Conservation (phyloP, 2,888 invertebrate species). For the Antheraea yamamai region DNA sequence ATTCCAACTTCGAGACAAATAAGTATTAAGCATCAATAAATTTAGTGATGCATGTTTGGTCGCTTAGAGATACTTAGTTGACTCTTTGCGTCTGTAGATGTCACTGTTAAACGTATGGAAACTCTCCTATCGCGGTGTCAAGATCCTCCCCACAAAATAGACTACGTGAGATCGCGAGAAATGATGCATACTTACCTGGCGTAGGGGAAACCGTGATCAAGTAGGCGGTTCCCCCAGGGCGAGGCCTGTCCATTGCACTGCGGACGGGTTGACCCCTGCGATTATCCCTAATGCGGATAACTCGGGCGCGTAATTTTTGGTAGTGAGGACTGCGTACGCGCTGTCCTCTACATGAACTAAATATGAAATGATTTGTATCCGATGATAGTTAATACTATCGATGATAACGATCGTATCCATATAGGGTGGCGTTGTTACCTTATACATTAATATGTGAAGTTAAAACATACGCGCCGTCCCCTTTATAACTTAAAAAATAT, state of each 20-base stretch:
- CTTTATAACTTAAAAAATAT: too few relatives aligned
- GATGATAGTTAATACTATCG: too few relatives aligned
- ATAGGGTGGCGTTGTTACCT: too few relatives aligned
- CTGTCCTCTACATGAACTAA: background rate
- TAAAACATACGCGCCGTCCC: too few relatives aligned
- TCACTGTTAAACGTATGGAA: background rate
- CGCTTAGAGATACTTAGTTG: too few relatives aligned
- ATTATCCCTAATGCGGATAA: background rate
- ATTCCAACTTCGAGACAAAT: too few relatives aligned
- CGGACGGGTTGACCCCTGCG: constrained; percentile 43
- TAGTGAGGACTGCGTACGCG: too few relatives aligned
- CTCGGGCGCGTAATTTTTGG: background rate
- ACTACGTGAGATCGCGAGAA: background rate
- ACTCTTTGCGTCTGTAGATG: background rate
- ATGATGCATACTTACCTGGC: background rate
- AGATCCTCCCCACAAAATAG: background rate
- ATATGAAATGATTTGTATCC: too few relatives aligned
- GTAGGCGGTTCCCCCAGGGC: background rate
- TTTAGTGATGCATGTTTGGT: too few relatives aligned
- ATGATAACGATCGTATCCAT: too few relatives aligned
- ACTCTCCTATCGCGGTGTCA: background rate
- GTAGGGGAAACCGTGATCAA: constrained; percentile 7
- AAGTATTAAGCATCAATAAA: too few relatives aligned
- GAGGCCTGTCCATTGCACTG: constrained; percentile 80
- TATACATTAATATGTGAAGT: too few relatives aligned